A percentile compares a stretch with the other conserved stretches of the same genome.
These are phyloP conservation scores for human DNA, from an alignment of 2,113 vertebrate species.

Conservation along the genomic window GRCh38 chr20:61169501-61170000, in stretches of 20 bases:
- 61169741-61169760: fast-evolving
- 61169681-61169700: fast-evolving
- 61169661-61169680: background rate
- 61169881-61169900: background rate
- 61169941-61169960: background rate
- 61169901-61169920: background rate
- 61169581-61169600: background rate
- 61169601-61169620: background rate
- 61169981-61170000: background rate
- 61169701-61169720: no score
- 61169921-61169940: fast-evolving
- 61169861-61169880: fast-evolving
- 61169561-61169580: background rate
- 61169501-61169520: no score
- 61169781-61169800: fast-evolving
- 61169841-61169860: background rate
- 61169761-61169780: fast-evolving
- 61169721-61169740: background rate
- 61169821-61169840: no score
- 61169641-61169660: background rate
- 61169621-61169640: background rate
- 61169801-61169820: fast-evolving
- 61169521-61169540: no score
- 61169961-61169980: background rate
- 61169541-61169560: background rate